Evolutionary conservation across 2,888 invertebrate species (phyloP).

Genomic region (Trachelus tabidus): DNA sequence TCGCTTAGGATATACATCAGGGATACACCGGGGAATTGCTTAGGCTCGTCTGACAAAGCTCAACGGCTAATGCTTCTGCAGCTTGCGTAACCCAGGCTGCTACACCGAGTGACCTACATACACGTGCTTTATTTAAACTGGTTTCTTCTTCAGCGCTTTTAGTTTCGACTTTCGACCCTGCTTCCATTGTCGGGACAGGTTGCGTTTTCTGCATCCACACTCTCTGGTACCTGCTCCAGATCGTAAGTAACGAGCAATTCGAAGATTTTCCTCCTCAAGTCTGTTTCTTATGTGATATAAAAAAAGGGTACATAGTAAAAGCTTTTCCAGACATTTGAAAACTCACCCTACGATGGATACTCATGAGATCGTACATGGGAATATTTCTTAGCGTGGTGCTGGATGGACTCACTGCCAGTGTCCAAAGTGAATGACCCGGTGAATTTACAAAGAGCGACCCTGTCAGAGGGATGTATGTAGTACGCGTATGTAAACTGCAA

Average conservation of each 20-base stretch:
- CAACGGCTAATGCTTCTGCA: constrained; percentile 28
- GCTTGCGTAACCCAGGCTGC: constrained; percentile 48
- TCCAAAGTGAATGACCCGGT: background rate
- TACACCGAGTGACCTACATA: constrained; percentile 65
- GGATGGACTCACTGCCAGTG: background rate
- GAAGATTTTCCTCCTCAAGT: background rate
- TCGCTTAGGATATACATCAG: background rate
- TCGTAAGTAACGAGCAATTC: background rate
- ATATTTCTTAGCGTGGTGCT: background rate
- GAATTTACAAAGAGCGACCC: background rate
- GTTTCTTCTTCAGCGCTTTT: constrained; percentile 60
- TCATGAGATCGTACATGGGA: background rate
- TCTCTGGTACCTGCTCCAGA: background rate
- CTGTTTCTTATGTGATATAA: background rate
- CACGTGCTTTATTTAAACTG: constrained; percentile 65
- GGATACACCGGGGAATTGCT: background rate
- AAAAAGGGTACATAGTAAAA: background rate
- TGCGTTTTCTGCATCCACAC: background rate
- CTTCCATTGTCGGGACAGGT: constrained; percentile 26
- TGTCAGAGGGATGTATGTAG: background rate
- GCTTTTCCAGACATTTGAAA: background rate
- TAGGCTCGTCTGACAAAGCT: constrained; percentile 34
- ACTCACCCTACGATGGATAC: background rate
- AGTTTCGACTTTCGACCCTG: constrained; percentile 50
- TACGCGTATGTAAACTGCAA: background rate